These are phyloP conservation scores for Chaetops frenatus DNA, from an alignment of 2,113 vertebrate genomes.

Conservation along the genomic window DNA sequence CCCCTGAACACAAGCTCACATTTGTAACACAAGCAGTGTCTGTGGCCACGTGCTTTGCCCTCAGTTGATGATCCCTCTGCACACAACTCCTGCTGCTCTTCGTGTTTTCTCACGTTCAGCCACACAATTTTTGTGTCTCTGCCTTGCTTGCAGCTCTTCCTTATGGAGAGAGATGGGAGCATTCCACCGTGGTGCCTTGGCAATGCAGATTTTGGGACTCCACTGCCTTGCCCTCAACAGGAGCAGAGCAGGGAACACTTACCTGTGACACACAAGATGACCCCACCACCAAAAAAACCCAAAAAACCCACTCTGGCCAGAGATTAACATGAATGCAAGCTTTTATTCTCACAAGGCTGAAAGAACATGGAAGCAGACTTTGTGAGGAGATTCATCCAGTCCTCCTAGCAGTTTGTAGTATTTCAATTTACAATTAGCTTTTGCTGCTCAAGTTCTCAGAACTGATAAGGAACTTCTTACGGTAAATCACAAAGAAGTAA, in stretches of 20 bases:
- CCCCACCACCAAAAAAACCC: not conserved
- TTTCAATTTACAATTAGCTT: not conserved
- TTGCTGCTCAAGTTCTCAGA: not conserved
- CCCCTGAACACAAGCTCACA: not conserved
- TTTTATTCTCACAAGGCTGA: not conserved
- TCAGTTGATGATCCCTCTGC: not conserved
- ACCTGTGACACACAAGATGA: not conserved
- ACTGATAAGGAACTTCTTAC: not conserved
- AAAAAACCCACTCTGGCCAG: not conserved
- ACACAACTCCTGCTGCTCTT: not conserved
- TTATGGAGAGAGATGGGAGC: not conserved
- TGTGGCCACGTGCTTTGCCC: not conserved
- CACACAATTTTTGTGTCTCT: not conserved
- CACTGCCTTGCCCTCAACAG: not conserved
- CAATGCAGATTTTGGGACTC: not conserved
- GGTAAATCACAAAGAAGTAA: not conserved
- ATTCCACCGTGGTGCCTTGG: not conserved
- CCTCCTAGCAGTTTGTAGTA: not conserved
- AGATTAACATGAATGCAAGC: not conserved
- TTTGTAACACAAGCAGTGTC: accelerated
- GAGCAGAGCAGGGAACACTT: not conserved
- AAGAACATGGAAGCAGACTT: not conserved
- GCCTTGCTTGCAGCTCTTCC: not conserved
- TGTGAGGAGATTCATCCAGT: not conserved
- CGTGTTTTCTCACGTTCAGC: not conserved